These are phyloP conservation scores for Sebastes jordani DNA, from an alignment of 2,797 vertebrate genomes.

Conservation along the genomic window DNA sequence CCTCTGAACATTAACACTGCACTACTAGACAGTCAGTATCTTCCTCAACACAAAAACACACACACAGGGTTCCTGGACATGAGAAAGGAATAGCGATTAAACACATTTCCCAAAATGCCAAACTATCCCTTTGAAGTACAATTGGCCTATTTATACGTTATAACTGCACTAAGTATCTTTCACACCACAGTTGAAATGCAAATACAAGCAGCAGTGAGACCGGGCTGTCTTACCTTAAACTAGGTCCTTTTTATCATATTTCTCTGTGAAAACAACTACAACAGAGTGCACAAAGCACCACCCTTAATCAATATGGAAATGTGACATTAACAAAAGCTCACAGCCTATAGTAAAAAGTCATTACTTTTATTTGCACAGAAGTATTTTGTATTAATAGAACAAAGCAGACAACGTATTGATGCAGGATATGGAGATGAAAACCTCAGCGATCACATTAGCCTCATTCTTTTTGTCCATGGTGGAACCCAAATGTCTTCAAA, in stretches of 20 bases:
- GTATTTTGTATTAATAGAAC: background rate
- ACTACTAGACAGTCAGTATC: background rate
- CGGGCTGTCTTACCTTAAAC: background rate
- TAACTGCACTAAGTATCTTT: background rate
- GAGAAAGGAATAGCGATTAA: background rate
- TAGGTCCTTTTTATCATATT: background rate
- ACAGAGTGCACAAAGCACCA: background rate
- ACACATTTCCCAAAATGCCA: background rate
- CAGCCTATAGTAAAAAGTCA: background rate
- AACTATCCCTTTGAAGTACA: background rate
- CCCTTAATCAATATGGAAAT: background rate
- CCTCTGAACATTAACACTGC: background rate
- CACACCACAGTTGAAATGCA: background rate
- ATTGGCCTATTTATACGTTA: background rate
- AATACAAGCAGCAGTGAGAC: background rate
- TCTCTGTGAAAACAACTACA: background rate
- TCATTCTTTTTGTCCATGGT: too few relatives aligned
- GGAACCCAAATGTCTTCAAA: background rate
- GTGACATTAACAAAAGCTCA: background rate
- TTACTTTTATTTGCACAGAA: background rate
- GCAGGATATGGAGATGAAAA: background rate
- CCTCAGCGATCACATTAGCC: background rate
- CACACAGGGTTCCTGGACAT: background rate
- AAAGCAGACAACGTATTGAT: background rate
- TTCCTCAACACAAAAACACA: background rate